Percentiles rank a stretch among this genome's conserved stretches.
These are phyloP conservation scores for Trichechus manatus DNA, from an alignment of 2,113 vertebrate species.

Conservation along the genomic window DNA sequence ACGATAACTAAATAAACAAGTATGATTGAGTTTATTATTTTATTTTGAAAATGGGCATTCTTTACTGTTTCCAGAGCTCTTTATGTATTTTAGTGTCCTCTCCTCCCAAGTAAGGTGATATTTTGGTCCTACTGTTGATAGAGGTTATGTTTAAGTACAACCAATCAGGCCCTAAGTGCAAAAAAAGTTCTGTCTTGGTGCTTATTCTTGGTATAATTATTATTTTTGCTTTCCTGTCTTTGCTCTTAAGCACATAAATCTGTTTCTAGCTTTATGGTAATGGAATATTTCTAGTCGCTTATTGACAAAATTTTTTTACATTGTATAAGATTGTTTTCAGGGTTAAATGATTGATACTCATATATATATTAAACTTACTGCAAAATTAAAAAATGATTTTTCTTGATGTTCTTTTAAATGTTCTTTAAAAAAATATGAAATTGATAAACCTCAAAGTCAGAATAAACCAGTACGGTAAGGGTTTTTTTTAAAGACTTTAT, in stretches of 20 bases:
- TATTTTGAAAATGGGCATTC: constrained; percentile 56
- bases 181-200: constrained; percentile 73
- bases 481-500: constrained; percentile 64
- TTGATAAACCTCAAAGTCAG: constrained; percentile 47
- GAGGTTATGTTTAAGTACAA: constrained; percentile 66
- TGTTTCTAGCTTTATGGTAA: constrained; percentile 73
- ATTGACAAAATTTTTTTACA: constrained; percentile 75
- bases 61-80: constrained; percentile 35
- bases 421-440: constrained; percentile 59
- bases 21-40: constrained; percentile 15
- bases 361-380: constrained; percentile 73
- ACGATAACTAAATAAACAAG: constrained; percentile 3
- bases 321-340: constrained; percentile 64
- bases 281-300: constrained; percentile 72
- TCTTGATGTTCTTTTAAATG: constrained; percentile 72
- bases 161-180: constrained; percentile 65
- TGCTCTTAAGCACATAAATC: constrained; percentile 78
- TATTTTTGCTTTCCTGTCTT: constrained; percentile 73
- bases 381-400: constrained; percentile 80
- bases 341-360: constrained; percentile 72
- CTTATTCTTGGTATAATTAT: constrained; percentile 66
- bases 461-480: constrained; percentile 44
- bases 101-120: constrained; percentile 32
- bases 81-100: background rate
- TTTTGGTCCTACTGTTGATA: constrained; percentile 16